Percentiles rank a stretch among this genome's conserved stretches.
Conservation (phyloP, 2,888 invertebrate genomes). For the Shargacucullia verbasci region DNA sequence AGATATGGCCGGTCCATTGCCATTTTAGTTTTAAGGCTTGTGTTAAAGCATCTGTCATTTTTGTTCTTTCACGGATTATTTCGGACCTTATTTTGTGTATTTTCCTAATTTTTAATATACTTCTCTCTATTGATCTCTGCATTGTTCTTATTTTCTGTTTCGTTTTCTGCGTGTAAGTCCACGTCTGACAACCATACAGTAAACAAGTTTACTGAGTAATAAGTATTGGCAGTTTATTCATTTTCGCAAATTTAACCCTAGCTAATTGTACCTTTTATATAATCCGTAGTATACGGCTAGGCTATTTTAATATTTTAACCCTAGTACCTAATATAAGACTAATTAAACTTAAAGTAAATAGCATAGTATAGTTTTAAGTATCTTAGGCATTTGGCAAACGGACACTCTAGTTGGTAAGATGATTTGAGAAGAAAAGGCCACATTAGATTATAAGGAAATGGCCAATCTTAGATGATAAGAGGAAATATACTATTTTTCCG, state of each 20-base stretch:
- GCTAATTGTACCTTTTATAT: conserved; percentile 48
- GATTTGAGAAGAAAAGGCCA: conserved; percentile 36
- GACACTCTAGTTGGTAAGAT: conserved; percentile 55
- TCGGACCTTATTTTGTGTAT: too few relatives aligned
- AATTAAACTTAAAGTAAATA: conserved; percentile 49
- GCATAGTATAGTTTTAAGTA: conserved; percentile 51
- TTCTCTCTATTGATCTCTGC: too few relatives aligned
- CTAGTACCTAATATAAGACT: conserved; percentile 61
- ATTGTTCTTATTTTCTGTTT: too few relatives aligned
- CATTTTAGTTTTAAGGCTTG: too few relatives aligned
- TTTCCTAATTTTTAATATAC: too few relatives aligned
- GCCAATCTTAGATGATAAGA: conserved; percentile 53
- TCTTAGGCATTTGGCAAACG: conserved; percentile 55
- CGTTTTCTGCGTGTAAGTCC: too few relatives aligned
- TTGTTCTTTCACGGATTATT: too few relatives aligned
- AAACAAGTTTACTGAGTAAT: too few relatives aligned
- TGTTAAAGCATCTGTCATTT: too few relatives aligned
- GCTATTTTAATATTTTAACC: conserved; percentile 47
- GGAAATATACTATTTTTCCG: conserved; percentile 58
- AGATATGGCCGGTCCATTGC: too few relatives aligned
- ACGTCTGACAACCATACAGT: too few relatives aligned
- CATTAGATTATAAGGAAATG: conserved; percentile 40
- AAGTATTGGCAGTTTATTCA: too few relatives aligned
- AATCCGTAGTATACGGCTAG: conserved; percentile 48
- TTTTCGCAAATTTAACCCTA: conserved; percentile 16